Percentiles rank a stretch among this genome's conserved stretches.
These are phyloP conservation scores for Leptothorax acervorum DNA, from an alignment of 2,888 invertebrate genomes.

Conservation along the genomic window DNA sequence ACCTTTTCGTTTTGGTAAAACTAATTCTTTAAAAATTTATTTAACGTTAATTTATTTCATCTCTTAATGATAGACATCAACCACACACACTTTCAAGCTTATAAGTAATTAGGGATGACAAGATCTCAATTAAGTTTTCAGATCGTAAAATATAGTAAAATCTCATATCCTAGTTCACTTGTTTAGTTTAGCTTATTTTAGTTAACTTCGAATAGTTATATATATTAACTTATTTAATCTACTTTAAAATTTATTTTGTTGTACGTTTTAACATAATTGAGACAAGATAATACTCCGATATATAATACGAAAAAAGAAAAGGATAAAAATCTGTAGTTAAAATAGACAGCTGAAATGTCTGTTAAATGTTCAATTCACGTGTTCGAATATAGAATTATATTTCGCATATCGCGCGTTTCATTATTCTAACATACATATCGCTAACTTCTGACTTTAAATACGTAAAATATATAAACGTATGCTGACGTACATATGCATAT, in stretches of 20 bases:
- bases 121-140: not conserved
- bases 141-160: not conserved
- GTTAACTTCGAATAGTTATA: not conserved
- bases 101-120: not conserved
- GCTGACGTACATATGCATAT: not conserved
- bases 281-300: not conserved
- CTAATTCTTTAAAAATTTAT: not conserved
- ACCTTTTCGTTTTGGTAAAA: not conserved
- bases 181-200: not conserved
- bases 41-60: not conserved
- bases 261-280: not conserved
- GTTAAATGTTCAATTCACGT: not conserved
- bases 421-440: slow-evolving; percentile 4
- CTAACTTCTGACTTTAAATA: slow-evolving; percentile 24
- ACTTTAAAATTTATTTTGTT: not conserved
- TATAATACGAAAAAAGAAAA: not conserved
- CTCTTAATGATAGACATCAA: not conserved
- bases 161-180: not conserved
- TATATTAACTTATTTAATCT: not conserved
- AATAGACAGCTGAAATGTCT: not conserved
- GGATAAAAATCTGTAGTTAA: not conserved
- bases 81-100: not conserved
- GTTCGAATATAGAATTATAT: slow-evolving; percentile 11
- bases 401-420: not conserved
- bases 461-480: not conserved